Evolutionary conservation across 2,888 invertebrate species (phyloP), one percentile per base, ranked within the genome.

Genomic region (Tachina fera): DNA sequence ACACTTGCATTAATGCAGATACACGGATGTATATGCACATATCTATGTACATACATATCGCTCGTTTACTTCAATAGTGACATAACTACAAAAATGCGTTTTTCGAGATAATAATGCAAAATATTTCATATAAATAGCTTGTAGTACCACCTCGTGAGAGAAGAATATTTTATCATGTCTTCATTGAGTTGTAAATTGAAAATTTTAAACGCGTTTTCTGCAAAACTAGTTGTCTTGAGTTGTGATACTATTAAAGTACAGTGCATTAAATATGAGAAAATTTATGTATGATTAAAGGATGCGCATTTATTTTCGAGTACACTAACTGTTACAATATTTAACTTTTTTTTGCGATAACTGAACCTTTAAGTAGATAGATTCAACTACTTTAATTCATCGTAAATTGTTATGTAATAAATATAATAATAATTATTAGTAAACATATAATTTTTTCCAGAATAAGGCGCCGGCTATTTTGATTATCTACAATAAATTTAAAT

Each of bases 361-460:
- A 43, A 43, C 4, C 11, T 11, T 61, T 10, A 43, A 61, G 39
- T 61, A 11, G 10, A 4, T 61, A 11, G 10, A 4, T 61, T 19
- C 11, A 61, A 16, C 43, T 11, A 61, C 61, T 13, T 61, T 43
- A 61, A 61, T 61, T 16, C 43, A 61, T 43, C n/a, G n/a, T 19
- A n/a, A 39, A 41, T 41, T 4, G 19, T 3, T 41, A 61, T 61
- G 41, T 11, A 39, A 61, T 61, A n/a, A 39, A 61, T 61, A n/a
- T 16, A 61, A 16, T 10, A 41, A 9, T 56, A 13, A 56, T 56
- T 22, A 56, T 13, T 13, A 13, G 1, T 6, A 31, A 31, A 31
- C 31, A 6, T 8, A n/a, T 14, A 39, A 9, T 39, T 31, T 58
- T 41, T 41, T 2, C 31, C 22, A 3, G 4, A 60, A n/a, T 60